Base-by-base conservation (phyloP, 92 coral and sea anemone genomes). In the Blastomussa wellsi region DNA sequence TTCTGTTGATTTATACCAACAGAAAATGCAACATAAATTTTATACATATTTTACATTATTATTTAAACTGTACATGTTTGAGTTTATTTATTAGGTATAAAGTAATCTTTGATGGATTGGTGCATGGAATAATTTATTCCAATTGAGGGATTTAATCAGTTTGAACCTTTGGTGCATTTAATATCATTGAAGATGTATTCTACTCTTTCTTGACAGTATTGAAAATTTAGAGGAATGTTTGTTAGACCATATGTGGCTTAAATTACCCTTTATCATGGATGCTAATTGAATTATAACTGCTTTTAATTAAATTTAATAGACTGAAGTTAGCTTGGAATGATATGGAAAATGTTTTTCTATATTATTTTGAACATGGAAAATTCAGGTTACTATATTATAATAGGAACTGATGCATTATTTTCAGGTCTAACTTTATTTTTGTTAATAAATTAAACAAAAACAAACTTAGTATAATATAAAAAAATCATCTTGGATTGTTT, bases 221-320 rank as follows among this genome's bases (percentile, higher is more conserved):
- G 22, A 35, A 69, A 67, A 67, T 67, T 75, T 15, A 31, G 44
- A 31, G 24, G 79, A 76, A 76, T 76, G 38, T 29, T 76, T 32
- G 51, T 51, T 48, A 32, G 41, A 5, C 26, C 11, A 20, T 76
- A 14, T 33, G 22, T 48, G 39, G 59, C 80, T 76, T 26, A 48
- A 75, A 76, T 32, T 76, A 76, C 7, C 75, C 75, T 36, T 35
- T 36, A 24, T 70, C 26, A 33, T 33, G n/a, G n/a, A n/a, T n/a
- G 44, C 20, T 36, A 20, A 70, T 36, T 70, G 47, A 70, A 38
- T 19, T 19, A 11, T 36, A 70, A 70, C 36, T 70, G 75, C 26
- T 38, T 67, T n/a, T 35, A 70, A 35, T 65, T 65, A n/a, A 33
- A 70, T 19, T 70, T 19, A 70, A 17, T 70, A 38, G 44, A 37